phyloP scores from a whole-genome alignment of 2,797 vertebrate species.

The Fistularia commersonii region DNA sequence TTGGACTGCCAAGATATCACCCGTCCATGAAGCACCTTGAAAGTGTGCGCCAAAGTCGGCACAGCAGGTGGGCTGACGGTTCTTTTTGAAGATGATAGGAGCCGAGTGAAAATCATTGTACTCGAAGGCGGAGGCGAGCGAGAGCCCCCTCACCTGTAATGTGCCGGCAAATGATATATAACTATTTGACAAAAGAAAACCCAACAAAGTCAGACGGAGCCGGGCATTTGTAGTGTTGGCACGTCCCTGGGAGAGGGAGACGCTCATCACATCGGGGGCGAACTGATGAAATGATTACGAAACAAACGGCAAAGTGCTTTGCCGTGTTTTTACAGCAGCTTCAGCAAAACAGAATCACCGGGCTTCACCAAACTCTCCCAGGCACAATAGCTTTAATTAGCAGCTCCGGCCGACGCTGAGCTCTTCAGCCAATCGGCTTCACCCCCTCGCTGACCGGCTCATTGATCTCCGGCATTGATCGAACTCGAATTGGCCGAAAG shows the following conservation, averaged over 20 bases:
- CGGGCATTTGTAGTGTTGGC: not conserved
- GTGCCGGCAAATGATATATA: no score
- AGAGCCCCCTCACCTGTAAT: no score
- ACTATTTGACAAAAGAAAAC: not conserved
- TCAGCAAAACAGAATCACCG: conserved; percentile 25
- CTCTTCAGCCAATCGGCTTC: conserved; percentile 30
- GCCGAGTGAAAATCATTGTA: no score
- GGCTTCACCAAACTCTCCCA: conserved; percentile 25
- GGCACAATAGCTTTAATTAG: conserved; percentile 51
- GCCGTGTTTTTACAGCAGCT: conserved; percentile 26
- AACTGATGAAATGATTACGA: conserved; percentile 39
- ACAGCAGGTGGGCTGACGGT: conserved; percentile 17
- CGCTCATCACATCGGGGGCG: conserved; percentile 15
- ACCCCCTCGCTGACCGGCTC: conserved; percentile 40
- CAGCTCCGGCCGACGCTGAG: conserved; percentile 31
- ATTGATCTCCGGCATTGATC: conserved; percentile 54
- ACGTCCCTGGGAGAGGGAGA: conserved; percentile 1
- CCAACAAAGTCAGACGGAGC: not conserved
- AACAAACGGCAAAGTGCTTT: conserved; percentile 20
- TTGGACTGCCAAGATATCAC: conserved; percentile 9
- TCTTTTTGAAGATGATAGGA: conserved; percentile 3
- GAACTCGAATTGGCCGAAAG: conserved; percentile 43
- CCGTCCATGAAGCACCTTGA: conserved; percentile 19
- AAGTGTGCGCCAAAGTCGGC: conserved; percentile 5
- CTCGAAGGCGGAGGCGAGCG: no score